These are phyloP conservation scores for Thalassoma bifasciatum DNA, from an alignment of 2,113 vertebrate genomes.

Conservation along the genomic window DNA sequence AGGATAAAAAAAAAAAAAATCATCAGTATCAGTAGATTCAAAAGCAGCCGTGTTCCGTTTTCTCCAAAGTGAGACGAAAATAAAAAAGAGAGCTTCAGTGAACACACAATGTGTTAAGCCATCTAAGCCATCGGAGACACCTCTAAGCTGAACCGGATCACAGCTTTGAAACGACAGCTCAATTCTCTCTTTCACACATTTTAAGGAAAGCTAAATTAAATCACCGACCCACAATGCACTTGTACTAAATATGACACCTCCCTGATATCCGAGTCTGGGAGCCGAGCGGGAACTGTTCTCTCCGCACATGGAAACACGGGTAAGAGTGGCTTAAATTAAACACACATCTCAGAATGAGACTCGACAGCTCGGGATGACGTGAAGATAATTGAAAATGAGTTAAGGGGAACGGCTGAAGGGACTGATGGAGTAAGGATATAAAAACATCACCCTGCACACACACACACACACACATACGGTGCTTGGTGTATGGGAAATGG, in stretches of 20 bases:
- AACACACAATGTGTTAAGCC: not conserved
- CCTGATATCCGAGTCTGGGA: not conserved
- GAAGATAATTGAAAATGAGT: slow-evolving; percentile 47
- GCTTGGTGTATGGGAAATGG: slow-evolving; percentile 23
- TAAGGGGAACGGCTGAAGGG: slow-evolving; percentile 15
- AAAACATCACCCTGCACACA: not conserved
- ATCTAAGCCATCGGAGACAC: not conserved
- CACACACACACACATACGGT: slow-evolving; percentile 10
- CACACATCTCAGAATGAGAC: slow-evolving; percentile 16
- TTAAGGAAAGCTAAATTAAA: slow-evolving; percentile 8
- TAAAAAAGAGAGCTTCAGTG: not conserved
- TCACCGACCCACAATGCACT: not conserved
- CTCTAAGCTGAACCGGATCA: not conserved
- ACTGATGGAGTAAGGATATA: slow-evolving; percentile 26
- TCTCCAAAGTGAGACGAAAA: not conserved
- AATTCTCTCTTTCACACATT: not conserved
- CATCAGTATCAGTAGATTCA: not conserved
- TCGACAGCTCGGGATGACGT: slow-evolving; percentile 29
- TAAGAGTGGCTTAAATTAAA: not conserved
- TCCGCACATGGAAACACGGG: not conserved
- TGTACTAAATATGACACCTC: slow-evolving; percentile 8
- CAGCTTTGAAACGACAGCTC: not conserved
- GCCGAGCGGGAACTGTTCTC: not conserved
- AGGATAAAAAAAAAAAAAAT: not conserved
- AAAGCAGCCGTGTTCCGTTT: not conserved